Base-by-base conservation (phyloP, 2,888 invertebrate species). In the Chrysolina americana region DNA sequence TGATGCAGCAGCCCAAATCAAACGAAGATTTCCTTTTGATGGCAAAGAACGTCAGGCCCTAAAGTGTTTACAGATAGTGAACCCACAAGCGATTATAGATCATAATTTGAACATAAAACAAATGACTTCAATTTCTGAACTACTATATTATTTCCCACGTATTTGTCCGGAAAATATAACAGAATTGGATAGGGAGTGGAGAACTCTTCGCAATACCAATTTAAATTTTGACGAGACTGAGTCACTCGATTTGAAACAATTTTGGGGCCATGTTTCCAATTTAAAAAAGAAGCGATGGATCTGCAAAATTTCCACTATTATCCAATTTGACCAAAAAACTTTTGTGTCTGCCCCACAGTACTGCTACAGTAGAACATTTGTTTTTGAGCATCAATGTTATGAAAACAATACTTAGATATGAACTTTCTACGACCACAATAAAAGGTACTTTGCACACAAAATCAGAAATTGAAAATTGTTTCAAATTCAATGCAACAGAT, bases 31-130 rank as follows among this genome's bases (percentile, higher is more conserved):
- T 68, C 63, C 63, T 68, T 59, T 72, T 4, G 48, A 48, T 68
- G 72, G 68, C 19, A 36, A 70, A 70, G 63, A 71, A 50, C 65
- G 53, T 53, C 65, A 71, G 66, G 66, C 71, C 6, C 59, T 72
- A 68, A 72, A 72, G 50, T 72, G 28, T 72, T 68, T 68, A 68
- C 66, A 66, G 68, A 72, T 63, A 48, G 68, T 72, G 68, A 71
- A 71, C 56, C 56, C 41, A 59, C n/a, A 65, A 59, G 41, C 41
- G 13, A 65, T 59, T 68, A 56, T 41, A 68, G 56, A 17, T 41
- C 68, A 23, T 56, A 23, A 56, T 56, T 23, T 56, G 56, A 56
- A 10, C 15, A 56, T 13, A 28, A 28, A 56, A 68, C 36, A 68
- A n/a, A 56, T 68, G 56, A 53, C 17, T 68, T 56, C 41, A 68